phyloP scores from a whole-genome alignment of 2,888 invertebrate genomes.

The Conomelus anceps region DNA sequence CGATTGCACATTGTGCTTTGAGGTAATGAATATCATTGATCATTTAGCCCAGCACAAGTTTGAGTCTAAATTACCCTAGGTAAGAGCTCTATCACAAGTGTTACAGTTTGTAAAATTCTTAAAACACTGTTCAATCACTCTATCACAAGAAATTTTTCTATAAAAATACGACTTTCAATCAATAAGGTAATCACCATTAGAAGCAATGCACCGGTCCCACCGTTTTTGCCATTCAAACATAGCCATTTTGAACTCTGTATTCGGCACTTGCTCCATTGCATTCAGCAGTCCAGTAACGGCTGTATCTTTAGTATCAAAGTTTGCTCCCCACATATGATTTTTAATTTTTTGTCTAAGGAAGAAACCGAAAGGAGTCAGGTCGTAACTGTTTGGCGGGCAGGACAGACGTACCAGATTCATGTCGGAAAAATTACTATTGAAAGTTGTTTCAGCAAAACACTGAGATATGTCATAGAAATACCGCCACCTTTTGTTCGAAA shows the following conservation, averaged over 20 bases:
- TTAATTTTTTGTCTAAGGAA: background rate
- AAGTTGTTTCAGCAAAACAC: background rate
- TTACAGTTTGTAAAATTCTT: too few species aligned
- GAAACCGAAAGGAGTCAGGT: background rate
- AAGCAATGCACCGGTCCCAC: background rate
- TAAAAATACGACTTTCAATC: background rate
- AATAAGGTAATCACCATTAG: background rate
- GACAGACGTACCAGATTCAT: background rate
- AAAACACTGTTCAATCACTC: too few species aligned
- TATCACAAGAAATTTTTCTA: too few species aligned
- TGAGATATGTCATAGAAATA: background rate
- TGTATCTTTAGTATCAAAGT: background rate
- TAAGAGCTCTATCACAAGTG: too few species aligned
- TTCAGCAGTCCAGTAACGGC: background rate
- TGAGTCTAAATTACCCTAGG: too few species aligned
- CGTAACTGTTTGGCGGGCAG: background rate
- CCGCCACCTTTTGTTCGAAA: background rate
- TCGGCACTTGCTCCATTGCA: background rate
- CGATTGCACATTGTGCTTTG: too few species aligned
- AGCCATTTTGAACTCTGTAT: background rate
- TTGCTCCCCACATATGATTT: background rate
- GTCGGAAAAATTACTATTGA: background rate
- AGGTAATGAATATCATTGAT: too few species aligned
- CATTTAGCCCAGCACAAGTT: too few species aligned
- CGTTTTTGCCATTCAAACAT: background rate